Evolutionary conservation across 2,797 vertebrate genomes (phyloP), one percentile per base, ranked within the genome.

Genomic region (Melanotaenia trifasciata): DNA sequence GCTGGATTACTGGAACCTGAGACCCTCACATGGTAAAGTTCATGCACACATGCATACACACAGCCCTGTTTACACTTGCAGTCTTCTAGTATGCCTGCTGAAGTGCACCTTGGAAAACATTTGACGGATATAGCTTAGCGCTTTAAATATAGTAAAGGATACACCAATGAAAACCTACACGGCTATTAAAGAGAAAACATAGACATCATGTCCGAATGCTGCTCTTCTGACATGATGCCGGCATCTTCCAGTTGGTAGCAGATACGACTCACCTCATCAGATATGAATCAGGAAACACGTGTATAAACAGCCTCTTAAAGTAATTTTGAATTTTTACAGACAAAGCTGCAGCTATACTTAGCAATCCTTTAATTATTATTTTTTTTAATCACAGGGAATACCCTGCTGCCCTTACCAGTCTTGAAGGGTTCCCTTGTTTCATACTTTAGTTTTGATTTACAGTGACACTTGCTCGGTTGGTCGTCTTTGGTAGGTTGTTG

Each of bases 111-210:
- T 33, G 76, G 83, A 87, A 93, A 90, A 88, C 74, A 87, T 85
- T 67, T 72, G 72, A 84, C 83, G 64, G 64, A 86, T 88, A 87
- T 79, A 87, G 81, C 74, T 81, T 87, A 70, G 59, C 85, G 75
- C 87, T 74, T 88, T 87, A 91, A 89, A 91, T 87, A 83, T 91
- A 91, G 88, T 78, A 58, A 57, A 60, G 74, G 78, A 79, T 74
- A 80, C 73, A 65, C 78, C 50, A 62, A 81, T 85, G 83, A 85
- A 91, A 90, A 78, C 70, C 74, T 84, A 78, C 79, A 78, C 47
- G 66, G 66, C 78, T 82, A 68, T 84, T 89, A 84, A 70, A 68
- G 56, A 82, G 79, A 81, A 83, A 88, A 89, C 69, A 58, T 24
- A 85, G 78, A 88, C 78, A 83, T 87, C 81, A 80, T 30, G 56